These are phyloP conservation scores for Microcebus jonahi DNA, from an alignment of 2,113 vertebrate genomes.

Conservation along the genomic window DNA sequence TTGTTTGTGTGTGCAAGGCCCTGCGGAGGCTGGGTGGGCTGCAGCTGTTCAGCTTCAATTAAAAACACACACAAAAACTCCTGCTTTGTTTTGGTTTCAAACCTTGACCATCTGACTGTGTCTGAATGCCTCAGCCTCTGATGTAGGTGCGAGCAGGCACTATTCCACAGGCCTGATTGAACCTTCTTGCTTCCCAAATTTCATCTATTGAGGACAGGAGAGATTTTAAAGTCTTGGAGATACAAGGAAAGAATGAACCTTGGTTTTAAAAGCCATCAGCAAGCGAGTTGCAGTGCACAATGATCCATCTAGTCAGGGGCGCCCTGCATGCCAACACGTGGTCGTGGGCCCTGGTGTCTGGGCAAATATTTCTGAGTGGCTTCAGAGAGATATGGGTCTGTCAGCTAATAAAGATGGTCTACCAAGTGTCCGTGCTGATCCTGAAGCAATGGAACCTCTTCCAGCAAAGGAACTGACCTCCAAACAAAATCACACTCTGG, in stretches of 20 bases:
- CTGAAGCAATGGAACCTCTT: neutral
- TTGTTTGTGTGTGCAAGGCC: neutral
- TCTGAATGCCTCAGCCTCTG: constrained; percentile 24
- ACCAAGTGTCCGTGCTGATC: neutral
- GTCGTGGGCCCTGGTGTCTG: neutral
- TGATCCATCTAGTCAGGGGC: neutral
- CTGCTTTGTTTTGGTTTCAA: constrained; percentile 26
- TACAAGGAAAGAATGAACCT: neutral
- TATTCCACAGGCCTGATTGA: neutral
- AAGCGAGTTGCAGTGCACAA: neutral
- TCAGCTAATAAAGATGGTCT: neutral
- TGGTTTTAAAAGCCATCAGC: neutral
- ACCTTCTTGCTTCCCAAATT: neutral
- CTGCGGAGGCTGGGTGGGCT: constrained; percentile 23
- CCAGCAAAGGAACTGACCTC: neutral
- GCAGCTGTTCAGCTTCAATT: constrained; percentile 37
- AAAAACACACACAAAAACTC: constrained; percentile 28
- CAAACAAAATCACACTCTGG: neutral
- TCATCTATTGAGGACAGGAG: neutral
- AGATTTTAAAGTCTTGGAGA: neutral
- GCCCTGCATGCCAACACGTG: neutral
- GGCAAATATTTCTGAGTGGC: neutral
- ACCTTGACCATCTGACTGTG: neutral
- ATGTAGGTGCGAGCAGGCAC: neutral
- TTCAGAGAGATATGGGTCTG: constrained; percentile 1